A percentile compares a stretch with the other conserved stretches of the same genome.
phyloP scores from a whole-genome alignment of 53 echinoderm and acorn worm genomes.

The Henricia sp. region DNA sequence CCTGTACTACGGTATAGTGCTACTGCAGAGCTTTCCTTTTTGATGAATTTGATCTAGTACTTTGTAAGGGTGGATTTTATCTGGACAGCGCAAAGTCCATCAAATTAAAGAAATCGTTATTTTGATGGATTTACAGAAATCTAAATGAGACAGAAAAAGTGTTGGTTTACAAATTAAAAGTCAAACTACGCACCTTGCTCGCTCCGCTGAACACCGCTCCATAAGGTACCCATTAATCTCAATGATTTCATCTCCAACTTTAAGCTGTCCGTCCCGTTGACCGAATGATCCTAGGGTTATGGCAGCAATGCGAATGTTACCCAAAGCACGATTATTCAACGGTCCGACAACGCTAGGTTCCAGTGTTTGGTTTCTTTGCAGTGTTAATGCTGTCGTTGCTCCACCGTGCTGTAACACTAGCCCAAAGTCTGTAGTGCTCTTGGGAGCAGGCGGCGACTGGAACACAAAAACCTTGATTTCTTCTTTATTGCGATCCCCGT shows the following conservation, averaged over 20 bases:
- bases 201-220: slow-evolving; percentile 80
- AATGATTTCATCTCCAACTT: slow-evolving; percentile 83
- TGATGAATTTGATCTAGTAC: too few species aligned
- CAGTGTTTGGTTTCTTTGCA: slow-evolving; percentile 47
- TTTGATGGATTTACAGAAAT: too few species aligned
- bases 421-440: slow-evolving; percentile 76
- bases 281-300: slow-evolving; percentile 63
- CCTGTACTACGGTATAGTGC: too few species aligned
- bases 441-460: slow-evolving; percentile 69
- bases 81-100: too few species aligned
- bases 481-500: slow-evolving; percentile 69
- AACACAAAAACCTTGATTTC: slow-evolving; percentile 79
- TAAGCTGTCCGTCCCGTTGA: slow-evolving; percentile 71
- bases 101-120: too few species aligned
- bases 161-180: too few species aligned
- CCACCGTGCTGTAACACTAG: slow-evolving; percentile 64
- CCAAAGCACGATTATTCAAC: slow-evolving; percentile 48
- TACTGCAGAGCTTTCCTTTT: too few species aligned
- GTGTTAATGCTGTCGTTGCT: slow-evolving; percentile 50
- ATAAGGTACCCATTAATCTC: slow-evolving; percentile 84
- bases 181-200: too few species aligned
- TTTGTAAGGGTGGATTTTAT: too few species aligned
- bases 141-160: too few species aligned
- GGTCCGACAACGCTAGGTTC: slow-evolving; percentile 24
- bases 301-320: slow-evolving; percentile 78